Base-by-base conservation (phyloP, 2,888 invertebrate species). In the Catocala sponsa region DNA sequence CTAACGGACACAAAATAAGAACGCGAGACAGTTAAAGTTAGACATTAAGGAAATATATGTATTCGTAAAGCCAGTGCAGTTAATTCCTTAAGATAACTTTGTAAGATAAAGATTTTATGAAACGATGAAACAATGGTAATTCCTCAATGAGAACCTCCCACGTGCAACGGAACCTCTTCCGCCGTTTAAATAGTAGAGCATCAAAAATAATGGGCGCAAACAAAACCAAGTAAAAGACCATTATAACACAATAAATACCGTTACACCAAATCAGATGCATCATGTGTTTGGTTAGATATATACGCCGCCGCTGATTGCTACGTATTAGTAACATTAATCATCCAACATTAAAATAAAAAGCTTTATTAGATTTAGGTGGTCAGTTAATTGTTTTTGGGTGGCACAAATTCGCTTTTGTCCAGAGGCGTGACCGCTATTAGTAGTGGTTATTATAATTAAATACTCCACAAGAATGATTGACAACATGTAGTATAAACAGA, bases 151-250 rank as follows among this genome's bases (percentile, higher is more conserved):
- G 81, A 86, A 72, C 77, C 83, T 89, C 88, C 83, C 88, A 87
- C 88, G 82, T 74, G 75, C 89, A 91, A 91, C 90, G 88, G 90
- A 88, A 90, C 84, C 82, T 80, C 86, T 87, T 90, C 91, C 90
- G 88, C 86, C 82, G 84, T 84, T 89, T 89, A 86, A 83, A 83
- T 84, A 81, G 81, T 85, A 76, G 84, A 86, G 81, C 86, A 83
- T 84, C 83, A 82, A 87, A 89, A 85, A 82, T 84, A 86, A 88
- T 86, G 83, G 81, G 75, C 72, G 79, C 83, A 85, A 87, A 86
- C 81, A 83, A 85, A 88, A 83, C 79, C 77, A 83, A 87, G 81
- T 81, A 83, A 86, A 85, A 83, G 72, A 80, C 72, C 79, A 84
- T 84, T 80, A 82, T 81, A 78, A 78, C 79, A 84, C 80, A 80